A percentile compares a stretch with the other conserved stretches of the same genome.
Evolutionary conservation across 1,140 invertebrate genomes (phyloP).

Genomic region (Phocides pigmalion): DNA sequence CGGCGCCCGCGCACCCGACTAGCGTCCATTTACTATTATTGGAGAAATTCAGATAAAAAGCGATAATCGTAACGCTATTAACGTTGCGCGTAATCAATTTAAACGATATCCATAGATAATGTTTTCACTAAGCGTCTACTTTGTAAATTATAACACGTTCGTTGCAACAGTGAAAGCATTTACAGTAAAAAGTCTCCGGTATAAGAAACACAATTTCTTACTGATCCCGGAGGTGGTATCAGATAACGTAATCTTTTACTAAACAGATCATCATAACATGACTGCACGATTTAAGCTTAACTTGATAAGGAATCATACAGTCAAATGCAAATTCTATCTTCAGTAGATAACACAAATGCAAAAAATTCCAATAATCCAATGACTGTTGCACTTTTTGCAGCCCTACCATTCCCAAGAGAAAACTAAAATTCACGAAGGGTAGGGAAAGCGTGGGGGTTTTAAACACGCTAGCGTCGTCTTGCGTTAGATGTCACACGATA

Average conservation of each 20-base stretch:
- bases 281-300: background rate
- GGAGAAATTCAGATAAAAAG: slow-evolving; percentile 63
- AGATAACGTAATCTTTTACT: background rate
- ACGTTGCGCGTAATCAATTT: slow-evolving; percentile 53
- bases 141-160: slow-evolving; percentile 37
- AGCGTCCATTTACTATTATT: slow-evolving; percentile 27
- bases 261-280: background rate
- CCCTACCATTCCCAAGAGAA: slow-evolving; percentile 67
- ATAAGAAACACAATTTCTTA: slow-evolving; percentile 6
- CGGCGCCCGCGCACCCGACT: slow-evolving; percentile 11
- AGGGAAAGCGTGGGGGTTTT: slow-evolving; percentile 42
- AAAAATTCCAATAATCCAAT: background rate
- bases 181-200: slow-evolving; percentile 4
- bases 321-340: too few relatives aligned
- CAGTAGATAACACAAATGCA: background rate
- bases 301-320: too few relatives aligned
- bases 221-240: background rate
- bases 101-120: slow-evolving; percentile 48
- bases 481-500: background rate
- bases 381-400: slow-evolving; percentile 50
- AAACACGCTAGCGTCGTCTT: slow-evolving; percentile 23
- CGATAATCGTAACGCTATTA: slow-evolving; percentile 61
- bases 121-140: slow-evolving; percentile 38
- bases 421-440: slow-evolving; percentile 57
- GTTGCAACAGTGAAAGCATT: slow-evolving; percentile 33